Evolutionary conservation across 2,113 vertebrate genomes (phyloP).

Genomic region (Strix aluco): DNA sequence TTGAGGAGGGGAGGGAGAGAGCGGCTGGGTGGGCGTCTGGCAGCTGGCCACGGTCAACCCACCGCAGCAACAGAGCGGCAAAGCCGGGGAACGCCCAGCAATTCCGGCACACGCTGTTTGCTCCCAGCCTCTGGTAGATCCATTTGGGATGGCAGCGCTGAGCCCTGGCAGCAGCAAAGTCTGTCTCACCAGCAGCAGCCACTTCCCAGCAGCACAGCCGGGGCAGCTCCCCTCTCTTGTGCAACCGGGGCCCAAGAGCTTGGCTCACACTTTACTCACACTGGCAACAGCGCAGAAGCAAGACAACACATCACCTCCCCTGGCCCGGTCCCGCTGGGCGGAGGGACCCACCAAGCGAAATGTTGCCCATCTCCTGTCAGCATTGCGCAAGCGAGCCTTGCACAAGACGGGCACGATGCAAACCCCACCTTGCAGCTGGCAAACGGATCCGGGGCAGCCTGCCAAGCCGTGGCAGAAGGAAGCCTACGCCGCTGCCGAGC

Average conservation of each 20-base stretch:
- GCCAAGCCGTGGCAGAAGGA: neutral
- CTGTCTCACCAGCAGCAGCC: neutral
- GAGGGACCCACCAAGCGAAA: neutral
- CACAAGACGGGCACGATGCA: neutral
- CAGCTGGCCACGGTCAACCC: neutral
- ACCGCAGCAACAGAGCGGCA: neutral
- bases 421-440: neutral
- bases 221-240: neutral
- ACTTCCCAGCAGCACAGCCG: neutral
- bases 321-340: fast-evolving
- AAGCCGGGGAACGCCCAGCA: neutral
- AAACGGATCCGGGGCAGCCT: neutral
- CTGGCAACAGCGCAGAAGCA: neutral
- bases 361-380: fast-evolving
- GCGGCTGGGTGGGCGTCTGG: neutral
- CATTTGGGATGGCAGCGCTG: neutral
- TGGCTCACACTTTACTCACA: fast-evolving
- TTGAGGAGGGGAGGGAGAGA: neutral
- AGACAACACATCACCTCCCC: neutral
- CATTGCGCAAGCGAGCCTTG: fast-evolving
- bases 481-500: neutral
- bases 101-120: neutral
- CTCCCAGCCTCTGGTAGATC: neutral
- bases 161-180: neutral
- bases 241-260: neutral